A percentile compares a stretch with the other conserved stretches of the same genome.
Evolutionary conservation across 2,797 vertebrate species (phyloP).

Genomic region (Sebastes trivittatus): DNA sequence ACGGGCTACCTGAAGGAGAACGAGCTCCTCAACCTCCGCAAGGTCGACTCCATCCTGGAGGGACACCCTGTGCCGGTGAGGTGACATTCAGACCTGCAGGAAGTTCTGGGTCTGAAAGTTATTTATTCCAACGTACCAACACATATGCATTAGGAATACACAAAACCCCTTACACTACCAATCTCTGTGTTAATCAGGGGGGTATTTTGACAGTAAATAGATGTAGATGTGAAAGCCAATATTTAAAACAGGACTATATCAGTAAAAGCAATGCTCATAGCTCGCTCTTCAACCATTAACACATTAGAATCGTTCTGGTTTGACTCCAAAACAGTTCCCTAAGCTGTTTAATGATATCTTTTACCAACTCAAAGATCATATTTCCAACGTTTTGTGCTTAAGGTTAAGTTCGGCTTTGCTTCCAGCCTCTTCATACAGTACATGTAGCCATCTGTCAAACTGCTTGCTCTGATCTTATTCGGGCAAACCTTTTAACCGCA

Average conservation of each 20-base stretch:
- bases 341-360: not conserved
- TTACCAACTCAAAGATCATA: not conserved
- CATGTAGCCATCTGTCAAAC: not conserved
- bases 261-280: not conserved
- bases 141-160: not conserved
- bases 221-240: not conserved
- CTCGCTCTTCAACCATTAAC: too few species aligned
- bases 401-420: not conserved
- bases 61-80: conserved; percentile 95
- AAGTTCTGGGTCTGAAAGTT: not conserved
- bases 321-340: not conserved
- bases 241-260: not conserved
- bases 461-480: not conserved
- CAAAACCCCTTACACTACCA: not conserved
- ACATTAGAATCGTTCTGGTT: not conserved
- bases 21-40: conserved; percentile 91
- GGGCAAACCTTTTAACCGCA: not conserved
- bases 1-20: conserved; percentile 90
- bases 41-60: conserved; percentile 92
- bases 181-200: not conserved
- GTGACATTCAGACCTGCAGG: conserved; percentile 5
- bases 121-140: not conserved
- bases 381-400: not conserved
- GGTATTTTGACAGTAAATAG: not conserved
- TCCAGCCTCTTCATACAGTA: not conserved